phyloP scores from a whole-genome alignment of 2,113 vertebrate species.

The Maccullochella peelii region DNA sequence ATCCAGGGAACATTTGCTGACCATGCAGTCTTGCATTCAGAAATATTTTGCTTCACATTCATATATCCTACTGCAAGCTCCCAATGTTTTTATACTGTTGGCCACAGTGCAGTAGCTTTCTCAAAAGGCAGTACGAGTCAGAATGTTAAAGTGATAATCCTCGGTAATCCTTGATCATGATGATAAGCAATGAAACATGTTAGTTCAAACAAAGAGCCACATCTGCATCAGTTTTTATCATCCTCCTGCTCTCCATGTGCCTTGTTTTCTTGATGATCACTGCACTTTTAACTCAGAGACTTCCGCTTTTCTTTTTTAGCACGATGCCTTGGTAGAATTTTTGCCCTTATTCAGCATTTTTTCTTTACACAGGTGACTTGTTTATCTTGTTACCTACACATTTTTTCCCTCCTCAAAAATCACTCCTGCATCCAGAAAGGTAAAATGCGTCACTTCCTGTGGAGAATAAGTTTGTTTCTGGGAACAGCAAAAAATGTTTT shows the following conservation, averaged over 20 bases:
- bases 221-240: too few species aligned
- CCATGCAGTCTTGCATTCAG: background rate
- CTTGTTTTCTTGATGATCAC: background rate
- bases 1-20: slow-evolving; percentile 37
- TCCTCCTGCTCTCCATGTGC: too few species aligned
- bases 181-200: background rate
- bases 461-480: background rate
- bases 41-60: slow-evolving; percentile 1
- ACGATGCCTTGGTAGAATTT: background rate
- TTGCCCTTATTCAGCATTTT: background rate
- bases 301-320: background rate
- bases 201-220: too few species aligned
- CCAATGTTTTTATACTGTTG: background rate
- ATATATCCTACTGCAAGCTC: background rate
- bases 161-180: background rate
- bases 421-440: background rate
- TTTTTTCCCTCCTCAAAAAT: background rate
- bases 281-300: background rate
- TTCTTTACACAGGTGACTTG: background rate
- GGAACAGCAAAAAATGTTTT: background rate
- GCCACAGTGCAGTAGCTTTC: background rate
- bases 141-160: background rate
- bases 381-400: background rate
- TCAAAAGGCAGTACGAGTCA: background rate
- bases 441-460: background rate